phyloP scores from a whole-genome alignment of 2,113 vertebrate species.

The Tenebrosternarchus preto region DNA sequence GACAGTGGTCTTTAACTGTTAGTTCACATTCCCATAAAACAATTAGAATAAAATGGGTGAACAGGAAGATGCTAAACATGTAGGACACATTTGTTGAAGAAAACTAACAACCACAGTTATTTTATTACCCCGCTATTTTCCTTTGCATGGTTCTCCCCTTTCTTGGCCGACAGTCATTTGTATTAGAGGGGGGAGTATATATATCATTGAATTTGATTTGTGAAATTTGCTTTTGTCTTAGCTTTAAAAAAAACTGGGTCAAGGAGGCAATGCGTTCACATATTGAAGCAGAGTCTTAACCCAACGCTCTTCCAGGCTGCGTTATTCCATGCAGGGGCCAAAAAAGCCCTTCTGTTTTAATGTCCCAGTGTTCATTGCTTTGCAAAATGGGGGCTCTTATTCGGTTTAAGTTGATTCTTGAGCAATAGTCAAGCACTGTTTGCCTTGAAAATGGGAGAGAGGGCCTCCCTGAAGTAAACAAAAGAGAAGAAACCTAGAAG shows the following conservation, averaged over 20 bases:
- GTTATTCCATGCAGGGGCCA: constrained; percentile 21
- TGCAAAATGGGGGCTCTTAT: background rate
- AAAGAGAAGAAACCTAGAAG: constrained; percentile 25
- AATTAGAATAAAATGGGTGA: constrained; percentile 1
- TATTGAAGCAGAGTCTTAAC: constrained; percentile 6
- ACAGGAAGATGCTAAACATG: background rate
- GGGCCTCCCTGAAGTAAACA: background rate
- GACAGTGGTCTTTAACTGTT: background rate
- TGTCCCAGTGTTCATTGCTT: constrained; percentile 18
- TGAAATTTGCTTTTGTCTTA: constrained; percentile 18
- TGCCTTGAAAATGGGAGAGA: constrained; percentile 20
- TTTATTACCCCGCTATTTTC: background rate
- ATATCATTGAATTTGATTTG: background rate
- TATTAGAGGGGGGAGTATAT: background rate
- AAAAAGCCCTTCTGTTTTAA: constrained; percentile 1
- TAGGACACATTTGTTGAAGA: constrained; percentile 1
- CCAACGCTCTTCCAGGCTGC: constrained; percentile 1
- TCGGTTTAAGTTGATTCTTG: background rate
- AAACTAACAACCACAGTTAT: background rate
- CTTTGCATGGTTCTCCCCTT: constrained; percentile 1
- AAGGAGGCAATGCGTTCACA: constrained; percentile 5
- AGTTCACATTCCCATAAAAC: background rate
- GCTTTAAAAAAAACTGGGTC: constrained; percentile 1
- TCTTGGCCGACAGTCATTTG: background rate
- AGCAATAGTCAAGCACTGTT: constrained; percentile 21